Evolutionary conservation across 2,888 invertebrate species (phyloP), one percentile per base, ranked within the genome.

Genomic region (Pachliopta kotzebuea): DNA sequence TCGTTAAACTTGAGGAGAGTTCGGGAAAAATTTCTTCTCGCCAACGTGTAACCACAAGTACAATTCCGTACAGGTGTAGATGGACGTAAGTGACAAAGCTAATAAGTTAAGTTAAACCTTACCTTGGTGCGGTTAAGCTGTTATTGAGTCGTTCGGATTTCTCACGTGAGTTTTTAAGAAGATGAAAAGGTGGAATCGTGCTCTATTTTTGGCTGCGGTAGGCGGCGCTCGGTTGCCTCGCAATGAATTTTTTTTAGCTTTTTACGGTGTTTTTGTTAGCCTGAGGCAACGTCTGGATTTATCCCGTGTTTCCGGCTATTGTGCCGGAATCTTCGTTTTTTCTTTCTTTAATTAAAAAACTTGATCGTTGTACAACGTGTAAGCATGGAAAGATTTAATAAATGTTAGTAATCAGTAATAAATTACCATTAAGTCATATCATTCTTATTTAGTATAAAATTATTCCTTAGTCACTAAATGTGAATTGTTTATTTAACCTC

Each of bases 131-230:
- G 0, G 50, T 71, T 71, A 54, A 67, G 68, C 67, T 63, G 26
- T 67, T 58, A 68, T 49, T 71, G 21, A 4, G 31, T 4, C 70
- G 60, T 23, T 20, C 18, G 18, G 60, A 21, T 59, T 21, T 49
- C 29, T 26, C 18, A 49, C 57, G 53, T 54, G 21, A 57, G 56
- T 57, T 74, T 60, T 65, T 68, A 31, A n/a, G 50, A 21, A 56
- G 24, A 52, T 29, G 26, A 26, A 58, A 60, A 63, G 66, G 72
- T 74, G 67, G 17, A 50, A 18, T 81, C 74, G 74, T 83, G 71
- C 75, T 89, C 83, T 90, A 90, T 90, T 90, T 90, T 86, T 89
- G 88, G 83, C 88, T 90, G 90, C 88, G 90, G 90, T 90, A 90
- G 90, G 90, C 90, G 90, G 90, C 83, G 87, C 82, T 86, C 82